Evolutionary conservation across 2,888 invertebrate genomes (phyloP).

Genomic region (Cantharis lateralis): DNA sequence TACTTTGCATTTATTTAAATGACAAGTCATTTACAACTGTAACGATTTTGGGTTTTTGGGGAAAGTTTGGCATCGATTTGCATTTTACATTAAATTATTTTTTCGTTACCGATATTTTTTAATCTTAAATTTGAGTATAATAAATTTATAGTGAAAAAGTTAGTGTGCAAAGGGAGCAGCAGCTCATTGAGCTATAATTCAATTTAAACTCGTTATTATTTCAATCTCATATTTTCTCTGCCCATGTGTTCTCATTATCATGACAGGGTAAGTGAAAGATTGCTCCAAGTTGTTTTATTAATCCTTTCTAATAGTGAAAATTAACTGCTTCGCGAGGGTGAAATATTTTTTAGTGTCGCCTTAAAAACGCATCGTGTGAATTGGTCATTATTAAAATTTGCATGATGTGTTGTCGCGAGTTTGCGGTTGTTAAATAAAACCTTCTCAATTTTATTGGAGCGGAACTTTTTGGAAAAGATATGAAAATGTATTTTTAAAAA

Average conservation of each 20-base stretch:
- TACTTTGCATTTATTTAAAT: constrained; percentile 25
- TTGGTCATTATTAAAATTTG: not conserved
- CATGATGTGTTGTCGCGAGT: not conserved
- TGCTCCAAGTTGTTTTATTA: not conserved
- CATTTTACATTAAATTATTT: not conserved
- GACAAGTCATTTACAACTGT: constrained; percentile 26
- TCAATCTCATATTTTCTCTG: constrained; percentile 19
- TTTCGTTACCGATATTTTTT: not conserved
- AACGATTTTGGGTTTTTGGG: constrained; percentile 8
- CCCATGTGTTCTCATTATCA: constrained; percentile 22
- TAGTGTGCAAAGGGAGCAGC: not conserved
- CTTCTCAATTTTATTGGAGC: not conserved
- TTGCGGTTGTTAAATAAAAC: not conserved
- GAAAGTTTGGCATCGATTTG: constrained; percentile 13
- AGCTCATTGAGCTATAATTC: constrained; percentile 18
- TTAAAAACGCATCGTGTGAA: not conserved
- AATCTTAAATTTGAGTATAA: not conserved
- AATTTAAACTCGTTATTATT: constrained; percentile 24
- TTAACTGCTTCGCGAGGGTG: not conserved
- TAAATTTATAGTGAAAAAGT: not conserved
- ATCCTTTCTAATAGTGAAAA: not conserved
- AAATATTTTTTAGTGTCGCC: not conserved
- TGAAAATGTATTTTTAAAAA: not conserved
- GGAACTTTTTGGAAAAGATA: not conserved
- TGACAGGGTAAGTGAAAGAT: constrained; percentile 7